phyloP scores from a whole-genome alignment of 2,797 vertebrate species.

The Enteromius paludinosus region DNA sequence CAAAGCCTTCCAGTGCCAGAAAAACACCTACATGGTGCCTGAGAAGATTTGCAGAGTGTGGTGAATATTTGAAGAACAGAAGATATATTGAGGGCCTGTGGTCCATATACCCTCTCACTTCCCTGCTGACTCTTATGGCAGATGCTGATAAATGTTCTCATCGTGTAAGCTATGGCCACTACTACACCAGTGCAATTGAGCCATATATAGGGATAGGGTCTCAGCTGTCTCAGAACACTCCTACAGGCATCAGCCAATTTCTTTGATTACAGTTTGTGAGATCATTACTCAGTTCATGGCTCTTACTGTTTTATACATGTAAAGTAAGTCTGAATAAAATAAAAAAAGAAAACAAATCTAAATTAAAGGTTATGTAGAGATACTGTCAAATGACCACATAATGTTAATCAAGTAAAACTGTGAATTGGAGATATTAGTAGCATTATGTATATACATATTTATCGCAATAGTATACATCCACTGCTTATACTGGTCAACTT shows the following conservation, averaged over 20 bases:
- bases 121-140: conserved; percentile 60
- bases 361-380: conserved; percentile 48
- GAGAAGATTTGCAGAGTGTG: conserved; percentile 88
- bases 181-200: conserved; percentile 67
- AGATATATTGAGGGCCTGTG: conserved; percentile 47
- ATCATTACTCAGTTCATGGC: conserved; percentile 43
- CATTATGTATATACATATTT: conserved; percentile 47
- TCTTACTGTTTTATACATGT: conserved; percentile 50
- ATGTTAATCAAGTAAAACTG: conserved; percentile 56
- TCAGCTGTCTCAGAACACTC: conserved; percentile 60
- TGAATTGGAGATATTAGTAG: conserved; percentile 53
- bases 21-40: conserved; percentile 86
- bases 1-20: conserved; percentile 88
- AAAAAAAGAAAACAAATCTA: conserved; percentile 21
- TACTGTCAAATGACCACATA: conserved; percentile 30
- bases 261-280: conserved; percentile 30
- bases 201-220: conserved; percentile 59
- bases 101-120: conserved; percentile 49
- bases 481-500: conserved; percentile 14
- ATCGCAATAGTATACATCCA: conserved; percentile 23
- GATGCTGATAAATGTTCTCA: conserved; percentile 62
- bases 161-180: conserved; percentile 65
- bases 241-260: conserved; percentile 43
- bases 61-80: conserved; percentile 75
- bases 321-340: not conserved